phyloP scores from a whole-genome alignment of 2,797 vertebrate genomes.

The Ctenosaura bakeri region DNA sequence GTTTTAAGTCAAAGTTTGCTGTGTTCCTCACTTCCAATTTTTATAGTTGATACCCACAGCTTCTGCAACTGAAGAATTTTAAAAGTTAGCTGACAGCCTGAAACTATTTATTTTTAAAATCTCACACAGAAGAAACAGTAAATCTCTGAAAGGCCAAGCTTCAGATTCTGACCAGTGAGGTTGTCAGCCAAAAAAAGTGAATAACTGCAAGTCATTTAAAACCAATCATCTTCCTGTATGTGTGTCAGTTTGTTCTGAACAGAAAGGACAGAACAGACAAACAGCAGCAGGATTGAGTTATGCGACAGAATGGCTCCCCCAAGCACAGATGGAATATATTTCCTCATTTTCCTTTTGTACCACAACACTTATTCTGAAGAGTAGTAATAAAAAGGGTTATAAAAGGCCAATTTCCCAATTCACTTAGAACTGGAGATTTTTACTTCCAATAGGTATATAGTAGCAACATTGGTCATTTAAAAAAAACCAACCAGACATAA shows the following conservation, averaged over 20 bases:
- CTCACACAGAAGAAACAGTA: conserved; percentile 47
- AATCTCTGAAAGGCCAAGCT: conserved; percentile 47
- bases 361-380: conserved; percentile 59
- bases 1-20: conserved; percentile 11
- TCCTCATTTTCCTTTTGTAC: conserved; percentile 71
- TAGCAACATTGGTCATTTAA: not conserved
- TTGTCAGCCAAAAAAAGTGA: conserved; percentile 61
- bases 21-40: not conserved
- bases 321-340: conserved; percentile 79
- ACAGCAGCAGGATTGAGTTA: conserved; percentile 80
- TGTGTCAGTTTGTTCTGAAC: conserved; percentile 79
- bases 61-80: conserved; percentile 20
- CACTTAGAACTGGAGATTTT: conserved; percentile 47
- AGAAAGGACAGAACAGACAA: conserved; percentile 74
- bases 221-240: conserved; percentile 75
- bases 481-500: conserved; percentile 1
- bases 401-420: conserved; percentile 50
- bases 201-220: conserved; percentile 66
- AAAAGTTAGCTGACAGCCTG: conserved; percentile 50
- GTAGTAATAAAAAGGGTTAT: conserved; percentile 55
- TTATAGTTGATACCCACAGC: conserved; percentile 19
- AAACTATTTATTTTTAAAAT: conserved; percentile 34
- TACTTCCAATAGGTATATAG: conserved; percentile 2
- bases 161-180: conserved; percentile 46
- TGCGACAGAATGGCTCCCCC: conserved; percentile 72